A percentile compares a stretch with the other conserved stretches of the same genome.
These are phyloP conservation scores for Operophtera brumata DNA, from an alignment of 2,888 invertebrate genomes.

Conservation along the genomic window DNA sequence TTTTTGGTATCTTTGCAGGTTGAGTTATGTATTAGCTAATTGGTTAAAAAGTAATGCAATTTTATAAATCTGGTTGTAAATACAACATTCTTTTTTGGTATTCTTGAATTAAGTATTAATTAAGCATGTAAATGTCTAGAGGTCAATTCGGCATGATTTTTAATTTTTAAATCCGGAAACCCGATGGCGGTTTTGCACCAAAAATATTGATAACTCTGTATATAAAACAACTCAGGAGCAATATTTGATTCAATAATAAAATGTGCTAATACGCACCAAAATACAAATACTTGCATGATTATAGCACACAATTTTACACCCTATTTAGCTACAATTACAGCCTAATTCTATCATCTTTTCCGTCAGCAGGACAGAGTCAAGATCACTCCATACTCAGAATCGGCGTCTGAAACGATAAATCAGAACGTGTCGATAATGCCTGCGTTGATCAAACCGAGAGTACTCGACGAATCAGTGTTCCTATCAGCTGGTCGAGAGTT, in stretches of 20 bases:
- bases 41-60: background rate
- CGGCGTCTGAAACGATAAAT: slow-evolving; percentile 59
- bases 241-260: slow-evolving; percentile 10
- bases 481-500: slow-evolving; percentile 44
- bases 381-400: slow-evolving; percentile 66
- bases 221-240: slow-evolving; percentile 5
- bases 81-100: slow-evolving; percentile 8
- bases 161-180: background rate
- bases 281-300: slow-evolving; percentile 17
- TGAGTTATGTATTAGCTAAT: slow-evolving; percentile 2
- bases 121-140: slow-evolving; percentile 13
- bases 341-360: background rate
- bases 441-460: slow-evolving; percentile 46
- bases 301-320: slow-evolving; percentile 7
- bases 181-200: background rate
- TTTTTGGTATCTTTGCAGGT: background rate
- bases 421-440: slow-evolving; percentile 51
- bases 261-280: slow-evolving; percentile 17
- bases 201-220: background rate
- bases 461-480: slow-evolving; percentile 44
- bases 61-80: background rate
- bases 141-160: slow-evolving; percentile 16
- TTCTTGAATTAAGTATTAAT: background rate
- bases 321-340: background rate
- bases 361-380: slow-evolving; percentile 60